Conservation (phyloP, 2,888 invertebrate species). For the Theodoxus fluviatilis region DNA sequence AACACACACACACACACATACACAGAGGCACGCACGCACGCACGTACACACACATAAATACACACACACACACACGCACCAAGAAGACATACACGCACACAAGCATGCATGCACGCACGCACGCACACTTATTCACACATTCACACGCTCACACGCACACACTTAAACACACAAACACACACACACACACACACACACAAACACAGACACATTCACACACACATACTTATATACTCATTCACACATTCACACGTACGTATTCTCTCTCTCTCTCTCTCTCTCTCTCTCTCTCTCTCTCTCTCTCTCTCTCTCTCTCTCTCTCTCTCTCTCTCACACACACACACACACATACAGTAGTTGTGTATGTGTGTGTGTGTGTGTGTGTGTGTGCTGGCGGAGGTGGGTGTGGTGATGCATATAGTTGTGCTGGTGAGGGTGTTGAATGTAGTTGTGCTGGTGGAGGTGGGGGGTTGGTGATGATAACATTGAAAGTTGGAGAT, state of each 20-base stretch:
- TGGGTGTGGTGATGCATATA: neutral
- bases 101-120: constrained; percentile 1
- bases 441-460: too few species aligned
- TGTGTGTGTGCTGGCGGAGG: constrained; percentile 4
- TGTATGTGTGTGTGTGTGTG: constrained; percentile 1
- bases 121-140: neutral
- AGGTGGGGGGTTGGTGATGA: too few species aligned
- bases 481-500: too few species aligned
- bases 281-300: constrained; percentile 15
- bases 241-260: constrained; percentile 12
- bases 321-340: constrained; percentile 3
- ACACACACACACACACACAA: neutral
- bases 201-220: neutral
- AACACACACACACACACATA: constrained; percentile 10
- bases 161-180: neutral
- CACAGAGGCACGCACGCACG: neutral
- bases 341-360: neutral
- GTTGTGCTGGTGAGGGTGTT: constrained; percentile 10
- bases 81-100: neutral
- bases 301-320: neutral
- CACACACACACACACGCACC: neutral
- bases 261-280: constrained; percentile 20
- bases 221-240: constrained; percentile 10
- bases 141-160: neutral
- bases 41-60: neutral